Evolutionary conservation across 30 jellyfish, hydroid and myxozoan genomes (phyloP), one percentile per base, ranked within the genome.

Genomic region (Phacellophora camtschatica): DNA sequence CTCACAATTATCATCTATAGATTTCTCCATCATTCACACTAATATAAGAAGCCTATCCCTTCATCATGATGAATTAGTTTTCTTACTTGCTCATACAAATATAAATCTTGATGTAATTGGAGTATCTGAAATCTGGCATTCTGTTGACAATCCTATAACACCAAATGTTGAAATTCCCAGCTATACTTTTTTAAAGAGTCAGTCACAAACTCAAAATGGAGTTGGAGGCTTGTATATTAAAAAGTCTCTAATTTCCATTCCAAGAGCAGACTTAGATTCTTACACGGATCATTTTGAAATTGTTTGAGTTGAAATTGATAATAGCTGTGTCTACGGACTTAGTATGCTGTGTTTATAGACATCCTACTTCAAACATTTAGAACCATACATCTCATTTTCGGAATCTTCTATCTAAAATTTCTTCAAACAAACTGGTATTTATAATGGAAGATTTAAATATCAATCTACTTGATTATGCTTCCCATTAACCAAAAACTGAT

Each of bases 201-300:
- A 51, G 20, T 42, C 27, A 13, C 80, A 15, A 10, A 66, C 80
- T 15, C 80, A 74, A 29, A 74, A 74, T 74, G 87, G 76, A 24
- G 77, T 67, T 15, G 80, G 30, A 9, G 80, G 80, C 34, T 42
- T 66, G 42, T 66, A 66, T 42, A 66, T 66, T 66, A 66, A 66
- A 33, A 25, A 66, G 6, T 66, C 80, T 41, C 67, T 66, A 13
- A 66, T 66, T 41, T 25, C 42, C 63, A 66, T 28, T 66, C 63
- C 80, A 66, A 66, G 80, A 34, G 19, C 67, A 15, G 80, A 53
- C 10, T 66, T 66, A 33, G 80, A 66, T 34, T 33, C 63, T 33
- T 66, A 66, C 63, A 61, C 76, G 76, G n/a, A n/a, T n/a, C n/a
- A 71, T 71, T 71, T 51, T 71, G 85, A 71, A 71, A 71, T 72